Evolutionary conservation across 2,113 vertebrate species (phyloP), one percentile per base, ranked within the genome.

Genomic region (Anhinga rufa): DNA sequence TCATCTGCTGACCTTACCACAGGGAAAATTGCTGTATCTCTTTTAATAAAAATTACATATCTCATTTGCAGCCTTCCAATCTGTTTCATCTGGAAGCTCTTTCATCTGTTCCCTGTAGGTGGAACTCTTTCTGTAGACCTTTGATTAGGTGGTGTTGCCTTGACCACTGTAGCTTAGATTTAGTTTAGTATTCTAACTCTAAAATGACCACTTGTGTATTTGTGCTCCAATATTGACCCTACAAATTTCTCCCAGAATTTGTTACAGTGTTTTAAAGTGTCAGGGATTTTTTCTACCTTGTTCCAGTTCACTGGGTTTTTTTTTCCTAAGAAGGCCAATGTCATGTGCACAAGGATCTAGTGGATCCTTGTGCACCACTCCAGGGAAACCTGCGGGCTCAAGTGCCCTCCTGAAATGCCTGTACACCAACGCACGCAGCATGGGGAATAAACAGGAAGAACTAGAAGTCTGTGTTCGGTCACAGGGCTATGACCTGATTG

Each of bases 71-170:
- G 87, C 62, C n/a, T 80, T 66, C 42, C 71, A 79, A 5, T 76
- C 64, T 52, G 38, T 91, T 95, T 96, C 68, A 91, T 91, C 78
- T 71, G 52, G 48, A 86, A 90, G 42, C 77, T 95, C 92, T 97
- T 97, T 95, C 52, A 93, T 82, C 69, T 88, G 14, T 92, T 96
- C 89, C 93, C 94, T 88, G 71, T 75, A 79, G 88, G 75, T 82
- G 86, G 72, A 95, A 93, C 69, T 88, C 74, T 8, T 82, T 65
- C 71, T 88, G 90, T 61, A 92, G 79, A 90, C 90, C 86, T 75
- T 95, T 95, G 96, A 97, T 97, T 97, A 97, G 88, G 90, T 96
- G 86, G 66, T 83, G 86, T 94, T 95, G 93, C 82, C 97, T 92
- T 96, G 96, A 91, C 95, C 96, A 90, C 80, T 82, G 75, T 28